These are phyloP conservation scores for Nycticorax nycticorax DNA, from an alignment of 2,113 vertebrate genomes.

Conservation along the genomic window DNA sequence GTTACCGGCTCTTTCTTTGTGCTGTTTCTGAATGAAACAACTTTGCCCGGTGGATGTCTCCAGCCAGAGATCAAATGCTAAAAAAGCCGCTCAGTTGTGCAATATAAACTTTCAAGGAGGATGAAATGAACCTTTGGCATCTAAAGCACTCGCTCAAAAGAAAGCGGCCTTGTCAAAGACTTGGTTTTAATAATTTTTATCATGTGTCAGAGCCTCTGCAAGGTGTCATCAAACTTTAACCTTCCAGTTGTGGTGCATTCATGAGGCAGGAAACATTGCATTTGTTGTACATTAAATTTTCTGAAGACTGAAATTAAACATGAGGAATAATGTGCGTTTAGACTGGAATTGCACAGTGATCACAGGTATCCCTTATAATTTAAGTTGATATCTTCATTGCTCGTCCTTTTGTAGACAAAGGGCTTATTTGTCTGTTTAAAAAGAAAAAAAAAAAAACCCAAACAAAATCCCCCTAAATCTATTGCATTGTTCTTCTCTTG, in stretches of 20 bases:
- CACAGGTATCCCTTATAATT: not conserved
- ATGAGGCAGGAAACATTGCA: not conserved
- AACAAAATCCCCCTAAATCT: not conserved
- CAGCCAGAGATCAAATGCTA: not conserved
- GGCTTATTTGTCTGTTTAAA: not conserved
- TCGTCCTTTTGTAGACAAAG: not conserved
- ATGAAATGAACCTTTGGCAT: not conserved
- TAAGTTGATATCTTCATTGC: not conserved
- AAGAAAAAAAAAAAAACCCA: not conserved
- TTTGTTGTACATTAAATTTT: not conserved
- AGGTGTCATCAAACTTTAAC: not conserved
- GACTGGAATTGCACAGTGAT: not conserved
- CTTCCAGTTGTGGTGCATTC: not conserved
- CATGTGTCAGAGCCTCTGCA: not conserved
- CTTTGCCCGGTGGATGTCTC: not conserved
- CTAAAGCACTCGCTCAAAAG: not conserved
- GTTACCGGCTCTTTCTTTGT: not conserved
- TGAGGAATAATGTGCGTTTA: not conserved
- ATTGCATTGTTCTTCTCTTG: not conserved
- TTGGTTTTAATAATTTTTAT: not conserved
- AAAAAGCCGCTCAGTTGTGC: not conserved
- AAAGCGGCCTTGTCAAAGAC: not conserved
- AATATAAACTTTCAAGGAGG: not conserved
- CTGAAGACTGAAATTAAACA: not conserved
- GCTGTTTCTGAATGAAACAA: not conserved